Evolutionary conservation across 2,888 invertebrate species (phyloP), one percentile per base, ranked within the genome.

Genomic region (Campaea margaritaria): DNA sequence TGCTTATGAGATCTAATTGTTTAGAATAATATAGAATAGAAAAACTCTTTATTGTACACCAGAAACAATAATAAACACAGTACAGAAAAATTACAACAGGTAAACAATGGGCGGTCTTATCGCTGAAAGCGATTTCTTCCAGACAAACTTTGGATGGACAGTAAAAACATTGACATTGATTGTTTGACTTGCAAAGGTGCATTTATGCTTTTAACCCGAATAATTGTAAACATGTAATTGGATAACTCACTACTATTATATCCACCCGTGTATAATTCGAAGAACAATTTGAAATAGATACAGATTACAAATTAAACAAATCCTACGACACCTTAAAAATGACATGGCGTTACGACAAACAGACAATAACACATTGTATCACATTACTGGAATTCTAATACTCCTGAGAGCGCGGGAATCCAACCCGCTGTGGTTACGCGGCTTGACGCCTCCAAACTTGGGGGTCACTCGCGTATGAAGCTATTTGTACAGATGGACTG

Each of bases 331-430:
- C 56, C 58, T 46, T 59, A 54, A 59, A 60, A 51, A 52, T 45
- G 44, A 39, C 60, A 61, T 50, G 60, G 51, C 65, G 38, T 58
- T 46, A 55, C 60, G 50, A 45, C 45, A 65, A 56, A 59, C 63
- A 61, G 39, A 59, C 55, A 62, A 59, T 61, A 60, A 64, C 58
- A 62, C 48, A 71, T 51, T 68, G 8, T 39, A 76, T 78, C 78
- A 58, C 14, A 56, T 78, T 77, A 72, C 79, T 38, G 76, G 69
- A 74, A 76, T 58, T 36, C 36, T 38, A 56, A 78, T 75, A 78
- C 69, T 63, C 78, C 73, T 78, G 78, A 63, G 76, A 69, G 58
- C 38, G 27, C 39, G 69, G 69, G 76, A 74, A 64, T 69, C 66
- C 67, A 79, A 78, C 72, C 68, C 64, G 52, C 58, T 63, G 64